Conservation (phyloP, 2,113 vertebrate genomes). For the Perognathus longimembris region DNA sequence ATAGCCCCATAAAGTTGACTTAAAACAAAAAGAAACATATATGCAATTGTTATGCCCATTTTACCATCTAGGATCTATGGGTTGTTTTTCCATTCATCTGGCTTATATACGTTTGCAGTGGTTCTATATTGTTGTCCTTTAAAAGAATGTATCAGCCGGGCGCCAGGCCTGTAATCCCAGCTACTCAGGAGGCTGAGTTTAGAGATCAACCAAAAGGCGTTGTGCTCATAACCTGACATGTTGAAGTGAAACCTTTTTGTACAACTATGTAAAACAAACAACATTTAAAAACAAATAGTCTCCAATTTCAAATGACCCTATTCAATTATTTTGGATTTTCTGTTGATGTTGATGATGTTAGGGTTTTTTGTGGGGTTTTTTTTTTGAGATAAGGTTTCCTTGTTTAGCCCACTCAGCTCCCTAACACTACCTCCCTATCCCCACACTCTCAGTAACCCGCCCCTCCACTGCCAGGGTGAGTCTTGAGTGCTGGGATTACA, state of each 20-base stretch:
- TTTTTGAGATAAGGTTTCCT: not conserved
- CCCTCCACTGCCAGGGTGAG: not conserved
- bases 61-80: not conserved
- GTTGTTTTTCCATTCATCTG: not conserved
- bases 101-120: not conserved
- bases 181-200: no score
- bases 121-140: not conserved
- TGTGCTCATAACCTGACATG: no score
- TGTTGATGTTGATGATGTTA: not conserved
- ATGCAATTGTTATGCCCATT: not conserved
- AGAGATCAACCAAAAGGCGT: no score
- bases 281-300: not conserved
- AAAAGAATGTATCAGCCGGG: not conserved
- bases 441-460: no score
- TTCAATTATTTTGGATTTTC: not conserved
- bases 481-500: not conserved
- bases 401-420: not conserved
- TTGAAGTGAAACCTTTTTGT: no score
- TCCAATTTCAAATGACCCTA: not conserved
- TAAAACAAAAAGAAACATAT: conserved; percentile 1
- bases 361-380: no score
- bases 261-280: no score
- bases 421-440: no score
- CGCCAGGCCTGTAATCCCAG: no score
- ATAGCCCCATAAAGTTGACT: not conserved